Evolutionary conservation across 1,140 invertebrate genomes (phyloP), one percentile per base, ranked within the genome.

Genomic region (Drosophila trapezifrons): DNA sequence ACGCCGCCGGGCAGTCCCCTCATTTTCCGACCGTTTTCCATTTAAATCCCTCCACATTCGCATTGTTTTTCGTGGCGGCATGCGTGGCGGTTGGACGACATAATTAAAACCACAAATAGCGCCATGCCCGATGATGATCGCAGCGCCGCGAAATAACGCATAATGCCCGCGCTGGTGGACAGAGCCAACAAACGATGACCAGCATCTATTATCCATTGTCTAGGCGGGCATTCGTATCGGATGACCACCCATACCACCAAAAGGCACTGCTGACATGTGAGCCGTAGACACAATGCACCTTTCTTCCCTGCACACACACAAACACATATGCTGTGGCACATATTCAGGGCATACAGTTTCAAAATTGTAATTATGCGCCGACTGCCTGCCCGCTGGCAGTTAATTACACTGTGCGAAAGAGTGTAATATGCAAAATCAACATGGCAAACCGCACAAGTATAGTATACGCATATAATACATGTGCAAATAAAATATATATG

Each of bases 81-180:
- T 60, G n/a, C 60, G 32, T 49, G 25, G 49, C 9, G 15, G 35
- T 40, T 20, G 45, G 66, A 69, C 55, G 66, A 69, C 55, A 77
- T 77, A 77, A 77, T 77, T 77, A 77, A 76, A 77, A 77, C 75
- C 73, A 20, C 75, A 70, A 77, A 60, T 70, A 76, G 73, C 35
- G 29, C 58, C 51, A 20, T 37, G 46, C 18, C 25, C 35, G 37
- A 66, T 66, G 37, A 52, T 69, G 37, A 52, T 69, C 65, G 37
- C 29, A 70, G 63, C 27, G 43, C 37, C 49, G 40, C 27, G 65
- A 35, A 63, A 35, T 25, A 45, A 62, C 56, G 27, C 57, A 62
- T 45, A 64, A 64, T 64, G 62, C 56, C 20, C 27, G 27, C 27
- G 27, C 27, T 7, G 17, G 17, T 12, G 7, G 27, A 29, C 12